Evolutionary conservation across 2,888 invertebrate species (phyloP).

Genomic region (Agriotes lineatus): DNA sequence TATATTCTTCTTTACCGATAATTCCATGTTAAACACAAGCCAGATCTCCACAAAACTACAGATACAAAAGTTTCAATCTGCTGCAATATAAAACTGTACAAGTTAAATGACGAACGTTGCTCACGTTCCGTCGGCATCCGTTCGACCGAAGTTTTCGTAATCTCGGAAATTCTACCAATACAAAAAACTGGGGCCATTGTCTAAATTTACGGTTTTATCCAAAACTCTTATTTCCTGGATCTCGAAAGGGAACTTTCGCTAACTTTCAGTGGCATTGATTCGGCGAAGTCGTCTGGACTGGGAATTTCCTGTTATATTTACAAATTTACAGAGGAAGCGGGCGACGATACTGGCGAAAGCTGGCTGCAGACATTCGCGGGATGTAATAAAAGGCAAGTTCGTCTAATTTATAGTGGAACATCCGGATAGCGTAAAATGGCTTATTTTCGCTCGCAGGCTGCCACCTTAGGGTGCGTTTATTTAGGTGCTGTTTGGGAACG

Average conservation of each 20-base stretch:
- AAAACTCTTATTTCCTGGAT: no score
- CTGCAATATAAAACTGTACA: no score
- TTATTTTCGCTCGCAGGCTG: not conserved
- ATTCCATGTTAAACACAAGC: no score
- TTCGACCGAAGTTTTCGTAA: no score
- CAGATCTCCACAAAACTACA: no score
- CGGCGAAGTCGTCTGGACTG: not conserved
- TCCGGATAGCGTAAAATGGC: constrained; percentile 52
- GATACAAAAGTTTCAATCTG: no score
- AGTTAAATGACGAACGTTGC: no score
- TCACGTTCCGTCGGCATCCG: no score
- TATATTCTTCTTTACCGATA: no score
- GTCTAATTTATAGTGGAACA: constrained; percentile 57
- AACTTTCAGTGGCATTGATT: not conserved
- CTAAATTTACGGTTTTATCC: no score
- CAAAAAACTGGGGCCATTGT: no score
- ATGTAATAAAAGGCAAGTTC: constrained; percentile 55
- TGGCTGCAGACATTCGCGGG: constrained; percentile 40
- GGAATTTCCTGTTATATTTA: not conserved
- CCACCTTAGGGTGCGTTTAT: not conserved
- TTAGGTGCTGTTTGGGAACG: not conserved
- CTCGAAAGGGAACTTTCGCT: not conserved
- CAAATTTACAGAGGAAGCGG: not conserved
- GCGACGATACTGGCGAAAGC: not conserved
- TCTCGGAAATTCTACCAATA: no score